These are phyloP conservation scores for Drosophila nebulosa DNA, from an alignment of 1,140 invertebrate genomes.

Conservation along the genomic window DNA sequence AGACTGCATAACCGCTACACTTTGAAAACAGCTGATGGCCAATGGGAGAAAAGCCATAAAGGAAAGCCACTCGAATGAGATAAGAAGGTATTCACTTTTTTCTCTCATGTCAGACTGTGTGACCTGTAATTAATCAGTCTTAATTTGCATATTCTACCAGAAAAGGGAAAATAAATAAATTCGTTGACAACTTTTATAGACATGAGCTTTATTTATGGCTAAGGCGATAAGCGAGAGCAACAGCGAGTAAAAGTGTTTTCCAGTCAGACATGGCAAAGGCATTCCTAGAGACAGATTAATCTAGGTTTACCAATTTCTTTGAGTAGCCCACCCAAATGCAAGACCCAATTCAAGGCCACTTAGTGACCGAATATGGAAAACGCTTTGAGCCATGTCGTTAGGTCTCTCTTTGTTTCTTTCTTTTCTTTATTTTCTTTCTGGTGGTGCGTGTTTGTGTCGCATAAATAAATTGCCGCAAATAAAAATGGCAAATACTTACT, in stretches of 20 bases:
- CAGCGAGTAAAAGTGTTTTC: constrained; percentile 68
- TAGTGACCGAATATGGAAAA: constrained; percentile 25
- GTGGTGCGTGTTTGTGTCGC: constrained; percentile 28
- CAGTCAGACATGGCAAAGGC: not conserved
- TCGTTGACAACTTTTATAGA: constrained; percentile 40
- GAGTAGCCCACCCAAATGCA: not conserved
- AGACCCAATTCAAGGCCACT: constrained; percentile 15
- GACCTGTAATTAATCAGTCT: constrained; percentile 50
- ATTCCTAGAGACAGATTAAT: not conserved
- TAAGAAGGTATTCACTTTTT: not conserved
- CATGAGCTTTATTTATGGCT: constrained; percentile 61
- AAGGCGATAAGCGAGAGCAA: constrained; percentile 41
- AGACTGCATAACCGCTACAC: constrained; percentile 83
- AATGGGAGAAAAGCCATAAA: not conserved
- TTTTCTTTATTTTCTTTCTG: not conserved
- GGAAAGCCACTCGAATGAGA: constrained; percentile 21
- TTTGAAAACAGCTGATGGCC: constrained; percentile 44
- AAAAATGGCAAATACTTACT: constrained; percentile 45
- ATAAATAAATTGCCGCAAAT: constrained; percentile 30
- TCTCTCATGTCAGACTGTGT: not conserved
- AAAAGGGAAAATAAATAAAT: constrained; percentile 38
- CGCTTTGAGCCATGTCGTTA: not conserved
- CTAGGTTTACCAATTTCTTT: not conserved
- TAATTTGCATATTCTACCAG: constrained; percentile 62
- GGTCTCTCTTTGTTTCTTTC: not conserved